A percentile compares a stretch with the other conserved stretches of the same genome.
Evolutionary conservation across 2,888 invertebrate genomes (phyloP).

Genomic region (Pogonocherus hispidulus): DNA sequence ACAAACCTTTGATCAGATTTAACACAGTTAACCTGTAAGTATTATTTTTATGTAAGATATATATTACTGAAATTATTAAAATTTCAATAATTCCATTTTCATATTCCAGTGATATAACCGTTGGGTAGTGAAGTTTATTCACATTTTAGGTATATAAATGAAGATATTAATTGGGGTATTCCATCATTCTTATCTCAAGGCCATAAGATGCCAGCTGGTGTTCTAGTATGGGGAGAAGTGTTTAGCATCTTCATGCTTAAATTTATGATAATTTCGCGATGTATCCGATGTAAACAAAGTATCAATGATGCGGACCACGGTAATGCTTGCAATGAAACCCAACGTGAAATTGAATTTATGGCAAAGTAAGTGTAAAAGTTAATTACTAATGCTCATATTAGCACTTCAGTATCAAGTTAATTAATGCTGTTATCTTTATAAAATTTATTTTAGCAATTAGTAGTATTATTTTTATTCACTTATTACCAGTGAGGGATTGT

Average conservation of each 20-base stretch:
- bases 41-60: not conserved
- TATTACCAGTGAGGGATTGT: no score
- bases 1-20: constrained; percentile 46
- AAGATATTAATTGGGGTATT: constrained; percentile 36
- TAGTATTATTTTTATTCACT: no score
- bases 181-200: constrained; percentile 35
- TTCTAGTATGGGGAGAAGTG: constrained; percentile 39
- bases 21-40: constrained; percentile 53
- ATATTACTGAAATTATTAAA: no score
- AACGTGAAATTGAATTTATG: not conserved
- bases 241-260: constrained; percentile 32
- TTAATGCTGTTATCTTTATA: no score
- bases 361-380: not conserved
- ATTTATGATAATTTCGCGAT: not conserved
- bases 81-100: no score
- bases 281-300: not conserved
- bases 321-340: not conserved
- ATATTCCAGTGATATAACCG: not conserved
- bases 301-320: not conserved
- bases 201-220: constrained; percentile 37
- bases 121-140: not conserved
- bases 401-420: no score
- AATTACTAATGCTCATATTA: no score
- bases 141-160: constrained; percentile 35
- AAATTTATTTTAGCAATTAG: no score